These are phyloP conservation scores for Ammodramus savannarum DNA, from an alignment of 2,113 vertebrate species.

Conservation along the genomic window DNA sequence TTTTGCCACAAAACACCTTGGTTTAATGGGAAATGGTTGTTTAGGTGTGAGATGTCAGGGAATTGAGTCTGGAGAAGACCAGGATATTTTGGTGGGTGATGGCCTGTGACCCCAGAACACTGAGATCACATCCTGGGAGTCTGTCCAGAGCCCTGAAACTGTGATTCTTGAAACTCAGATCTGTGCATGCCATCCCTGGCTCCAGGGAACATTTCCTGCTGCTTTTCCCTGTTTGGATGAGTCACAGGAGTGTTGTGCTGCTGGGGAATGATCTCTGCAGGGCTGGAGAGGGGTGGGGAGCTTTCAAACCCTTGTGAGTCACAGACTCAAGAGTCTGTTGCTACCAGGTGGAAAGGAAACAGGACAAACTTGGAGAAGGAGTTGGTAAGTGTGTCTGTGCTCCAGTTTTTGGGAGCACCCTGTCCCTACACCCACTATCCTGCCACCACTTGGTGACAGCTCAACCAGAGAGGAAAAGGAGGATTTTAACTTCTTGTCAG, in stretches of 20 bases:
- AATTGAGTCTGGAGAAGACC: neutral
- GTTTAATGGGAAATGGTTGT: neutral
- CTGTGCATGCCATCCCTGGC: neutral
- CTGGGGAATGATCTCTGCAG: neutral
- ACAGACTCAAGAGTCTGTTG: neutral
- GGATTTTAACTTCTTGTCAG: neutral
- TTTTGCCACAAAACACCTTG: neutral
- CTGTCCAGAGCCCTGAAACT: neutral
- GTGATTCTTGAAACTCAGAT: neutral
- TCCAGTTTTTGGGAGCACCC: neutral
- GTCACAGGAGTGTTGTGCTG: neutral
- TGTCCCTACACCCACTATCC: neutral
- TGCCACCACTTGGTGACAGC: neutral
- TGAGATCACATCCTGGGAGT: neutral
- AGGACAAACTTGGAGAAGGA: neutral
- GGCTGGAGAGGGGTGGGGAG: neutral
- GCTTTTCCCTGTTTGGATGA: neutral
- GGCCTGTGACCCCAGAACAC: neutral
- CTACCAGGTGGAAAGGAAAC: neutral
- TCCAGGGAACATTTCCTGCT: neutral
- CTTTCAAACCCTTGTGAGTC: neutral
- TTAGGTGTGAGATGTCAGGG: neutral
- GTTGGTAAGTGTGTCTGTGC: rapidly evolving
- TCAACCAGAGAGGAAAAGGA: neutral
- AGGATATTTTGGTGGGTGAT: neutral